Base-by-base conservation (phyloP, 2,113 vertebrate species). In the Aldabrachelys gigantea region DNA sequence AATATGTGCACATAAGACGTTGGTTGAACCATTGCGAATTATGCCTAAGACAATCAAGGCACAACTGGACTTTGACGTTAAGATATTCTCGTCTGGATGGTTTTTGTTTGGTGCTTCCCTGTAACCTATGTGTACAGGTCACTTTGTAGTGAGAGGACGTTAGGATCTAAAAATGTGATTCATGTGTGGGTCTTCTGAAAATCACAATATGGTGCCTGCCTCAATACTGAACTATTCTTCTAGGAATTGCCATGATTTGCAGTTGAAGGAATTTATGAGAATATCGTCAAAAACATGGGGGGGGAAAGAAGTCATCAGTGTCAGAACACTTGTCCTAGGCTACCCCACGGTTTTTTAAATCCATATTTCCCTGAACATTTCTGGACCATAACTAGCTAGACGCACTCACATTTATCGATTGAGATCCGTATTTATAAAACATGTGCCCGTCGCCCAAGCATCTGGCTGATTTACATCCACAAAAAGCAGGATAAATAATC, bases 11-110 rank as follows among this genome's bases (percentile, higher is more conserved):
- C 41, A 65, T 27, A n/a, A 65, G 92, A 10, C 93, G 90, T 89
- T 84, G 96, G 29, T 54, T 90, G 65, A 84, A 93, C 96, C 96
- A 93, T 92, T 96, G 92, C 72, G 85, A 93, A 89, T 59, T 22
- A 50, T 35, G 35, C 80, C 9, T 93, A 75, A 88, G 96, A 93
- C 52, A 65, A 82, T 10, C 38, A 62, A 92, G 49, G 35, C 10
- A 24, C 72, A 86, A 57, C 35, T 88, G 50, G 38, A 57, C 35
- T 86, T 84, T 10, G 53, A 88, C 50, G 62, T 25, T 84, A 86
- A 94, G 89, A 80, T 19, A 80, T 89, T 88, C 81, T 72, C 14
- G 89, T 19, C 12, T 62, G 89, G 10, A 2, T 53, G 14, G 29
- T 3, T 87, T 89, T 17, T 87, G 11, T n/a, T 91, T 38, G 2